phyloP scores from a whole-genome alignment of 2,888 invertebrate species.

The Mythimna pallens region DNA sequence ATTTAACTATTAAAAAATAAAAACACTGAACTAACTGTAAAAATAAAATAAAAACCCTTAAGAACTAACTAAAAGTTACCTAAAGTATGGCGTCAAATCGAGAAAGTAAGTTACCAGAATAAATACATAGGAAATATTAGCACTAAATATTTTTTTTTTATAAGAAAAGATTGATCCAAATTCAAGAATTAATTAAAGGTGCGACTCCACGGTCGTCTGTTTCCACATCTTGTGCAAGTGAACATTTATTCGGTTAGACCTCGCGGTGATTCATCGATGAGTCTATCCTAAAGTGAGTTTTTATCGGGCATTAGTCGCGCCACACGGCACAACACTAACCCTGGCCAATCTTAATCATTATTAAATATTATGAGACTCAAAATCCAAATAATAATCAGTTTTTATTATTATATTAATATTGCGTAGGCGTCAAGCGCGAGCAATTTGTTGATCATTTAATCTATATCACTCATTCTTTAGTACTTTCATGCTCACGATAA shows the following conservation, averaged over 20 bases:
- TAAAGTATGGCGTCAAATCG: too few species aligned
- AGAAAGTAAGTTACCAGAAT: too few species aligned
- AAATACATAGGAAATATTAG: too few species aligned
- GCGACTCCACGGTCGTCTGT: slow-evolving; percentile 77
- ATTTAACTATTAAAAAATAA: too few species aligned
- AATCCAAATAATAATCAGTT: slow-evolving; percentile 39
- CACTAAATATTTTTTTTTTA: background rate
- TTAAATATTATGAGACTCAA: slow-evolving; percentile 25
- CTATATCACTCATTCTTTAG: slow-evolving; percentile 17
- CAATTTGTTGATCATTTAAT: slow-evolving; percentile 51
- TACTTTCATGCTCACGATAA: slow-evolving; percentile 43
- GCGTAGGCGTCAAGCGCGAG: slow-evolving; percentile 24
- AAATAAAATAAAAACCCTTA: too few species aligned
- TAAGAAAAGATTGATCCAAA: slow-evolving; percentile 4
- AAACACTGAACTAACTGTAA: too few species aligned
- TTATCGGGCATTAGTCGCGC: slow-evolving; percentile 83
- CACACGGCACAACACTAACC: slow-evolving; percentile 50
- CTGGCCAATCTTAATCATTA: slow-evolving; percentile 47
- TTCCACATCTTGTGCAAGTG: slow-evolving; percentile 87
- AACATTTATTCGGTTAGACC: slow-evolving; percentile 84
- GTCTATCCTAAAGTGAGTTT: slow-evolving; percentile 88
- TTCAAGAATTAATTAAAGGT: slow-evolving; percentile 15
- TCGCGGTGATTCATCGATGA: slow-evolving; percentile 89
- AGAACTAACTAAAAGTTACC: too few species aligned
- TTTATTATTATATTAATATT: slow-evolving; percentile 39